Evolutionary conservation across 2,113 vertebrate genomes (phyloP).

Genomic region (Cepphus grylle): DNA sequence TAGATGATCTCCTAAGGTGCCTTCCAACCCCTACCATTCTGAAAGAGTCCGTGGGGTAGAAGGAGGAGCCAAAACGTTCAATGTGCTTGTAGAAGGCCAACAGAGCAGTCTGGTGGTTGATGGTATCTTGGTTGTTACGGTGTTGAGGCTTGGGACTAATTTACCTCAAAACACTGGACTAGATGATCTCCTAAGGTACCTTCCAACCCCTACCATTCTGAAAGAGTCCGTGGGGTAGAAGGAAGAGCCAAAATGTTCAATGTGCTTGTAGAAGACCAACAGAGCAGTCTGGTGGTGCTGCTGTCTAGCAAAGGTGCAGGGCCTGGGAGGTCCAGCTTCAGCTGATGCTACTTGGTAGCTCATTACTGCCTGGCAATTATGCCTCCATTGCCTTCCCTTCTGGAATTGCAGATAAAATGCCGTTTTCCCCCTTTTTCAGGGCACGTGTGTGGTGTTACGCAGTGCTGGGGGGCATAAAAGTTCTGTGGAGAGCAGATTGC

Average conservation of each 20-base stretch:
- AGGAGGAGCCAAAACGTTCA: not conserved
- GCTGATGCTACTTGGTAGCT: not conserved
- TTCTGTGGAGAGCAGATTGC: not conserved
- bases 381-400: not conserved
- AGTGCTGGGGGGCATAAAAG: not conserved
- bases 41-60: not conserved
- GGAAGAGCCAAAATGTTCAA: not conserved
- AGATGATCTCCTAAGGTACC: not conserved
- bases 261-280: not conserved
- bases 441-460: not conserved
- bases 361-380: not conserved
- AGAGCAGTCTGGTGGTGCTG: not conserved
- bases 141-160: too few species aligned
- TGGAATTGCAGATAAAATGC: not conserved
- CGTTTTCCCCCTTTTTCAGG: not conserved
- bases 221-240: not conserved
- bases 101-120: not conserved
- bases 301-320: not conserved
- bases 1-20: not conserved
- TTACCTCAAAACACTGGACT: not conserved
- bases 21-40: not conserved
- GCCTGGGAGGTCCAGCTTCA: not conserved
- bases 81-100: not conserved
- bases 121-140: too few species aligned
- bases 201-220: not conserved